Percentiles rank a stretch among this genome's conserved stretches.
phyloP scores from a whole-genome alignment of 2,113 vertebrate species.

The Seriola dumerili region DNA sequence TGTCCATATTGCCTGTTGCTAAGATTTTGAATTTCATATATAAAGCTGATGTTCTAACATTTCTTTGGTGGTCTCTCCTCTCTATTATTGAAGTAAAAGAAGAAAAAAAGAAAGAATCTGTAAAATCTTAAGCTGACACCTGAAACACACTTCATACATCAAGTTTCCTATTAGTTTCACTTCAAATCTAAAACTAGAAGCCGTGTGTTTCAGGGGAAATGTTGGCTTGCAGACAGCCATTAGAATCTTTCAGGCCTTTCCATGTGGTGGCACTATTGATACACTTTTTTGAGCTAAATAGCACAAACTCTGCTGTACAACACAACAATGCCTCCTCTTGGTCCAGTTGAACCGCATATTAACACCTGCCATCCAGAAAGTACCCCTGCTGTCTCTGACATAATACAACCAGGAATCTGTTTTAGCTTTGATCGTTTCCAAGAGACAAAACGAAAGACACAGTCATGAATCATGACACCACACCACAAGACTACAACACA shows the following conservation, averaged over 20 bases:
- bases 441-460: not conserved
- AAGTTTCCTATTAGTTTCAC: not conserved
- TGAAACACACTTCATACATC: not conserved
- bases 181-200: not conserved
- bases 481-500: not conserved
- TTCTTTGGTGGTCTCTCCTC: not conserved
- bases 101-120: not conserved
- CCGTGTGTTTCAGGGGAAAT: not conserved
- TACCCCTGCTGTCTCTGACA: not conserved
- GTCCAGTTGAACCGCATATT: slow-evolving; percentile 16
- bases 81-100: not conserved
- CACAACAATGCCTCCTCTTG: slow-evolving; percentile 16
- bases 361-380: slow-evolving; percentile 33
- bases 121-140: not conserved
- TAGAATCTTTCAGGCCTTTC: slow-evolving; percentile 44
- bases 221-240: slow-evolving; percentile 21
- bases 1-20: slow-evolving; percentile 20
- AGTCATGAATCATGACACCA: slow-evolving; percentile 8
- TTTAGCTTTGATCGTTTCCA: slow-evolving; percentile 7
- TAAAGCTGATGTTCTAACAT: slow-evolving; percentile 27
- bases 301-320: slow-evolving; percentile 18
- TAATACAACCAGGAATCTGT: slow-evolving; percentile 22
- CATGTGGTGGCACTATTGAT: slow-evolving; percentile 81
- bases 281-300: slow-evolving; percentile 63
- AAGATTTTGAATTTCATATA: slow-evolving; percentile 14